Evolutionary conservation across 64 coral and sea anemone species (phyloP), one percentile per base, ranked within the genome.

Genomic region (Porites lutea): DNA sequence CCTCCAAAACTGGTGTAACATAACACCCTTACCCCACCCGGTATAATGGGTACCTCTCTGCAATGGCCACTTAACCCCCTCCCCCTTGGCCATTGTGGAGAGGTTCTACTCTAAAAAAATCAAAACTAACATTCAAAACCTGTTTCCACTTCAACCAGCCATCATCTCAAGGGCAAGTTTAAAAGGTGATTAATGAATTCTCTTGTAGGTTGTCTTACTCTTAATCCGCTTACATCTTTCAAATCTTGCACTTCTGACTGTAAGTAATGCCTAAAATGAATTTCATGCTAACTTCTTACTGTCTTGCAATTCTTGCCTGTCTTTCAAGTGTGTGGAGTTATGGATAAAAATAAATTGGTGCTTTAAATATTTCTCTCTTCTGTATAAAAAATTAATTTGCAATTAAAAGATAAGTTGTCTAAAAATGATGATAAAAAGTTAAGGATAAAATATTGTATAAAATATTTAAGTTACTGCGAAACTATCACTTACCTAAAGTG

Each of bases 201-300:
- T 87, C 83, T 93, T 93, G 8, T 93, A 93, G 91, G 91, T 93
- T 87, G 91, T 87, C 82, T 93, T 73, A 87, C 91, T 9, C 62
- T 93, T 82, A 93, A 87, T 93, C 91, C 91, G 21, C 78, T 93
- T 87, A 87, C 91, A 78, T 87, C 91, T 93, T 93, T 93, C 91
- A 93, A 87, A 93, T 87, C 91, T 93, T 93, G 91, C 79, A 93
- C 91, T 63, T 65, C 91, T 19, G 65, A 93, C 50, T 93, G 91
- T 93, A 93, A 79, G 79, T 84, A 84, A 84, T 68, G 8, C 11
- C 46, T 22, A 84, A 84, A 84, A 67, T 84, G 69, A 84, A 84
- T 18, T 84, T 37, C 27, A 37, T 69, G 43, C 60, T 65, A 22
- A 51, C 48, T 64, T 46, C 61, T 16, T 13, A 2, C 23, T 50